phyloP scores from a whole-genome alignment of 2,797 vertebrate genomes.

The Halcyon badia region DNA sequence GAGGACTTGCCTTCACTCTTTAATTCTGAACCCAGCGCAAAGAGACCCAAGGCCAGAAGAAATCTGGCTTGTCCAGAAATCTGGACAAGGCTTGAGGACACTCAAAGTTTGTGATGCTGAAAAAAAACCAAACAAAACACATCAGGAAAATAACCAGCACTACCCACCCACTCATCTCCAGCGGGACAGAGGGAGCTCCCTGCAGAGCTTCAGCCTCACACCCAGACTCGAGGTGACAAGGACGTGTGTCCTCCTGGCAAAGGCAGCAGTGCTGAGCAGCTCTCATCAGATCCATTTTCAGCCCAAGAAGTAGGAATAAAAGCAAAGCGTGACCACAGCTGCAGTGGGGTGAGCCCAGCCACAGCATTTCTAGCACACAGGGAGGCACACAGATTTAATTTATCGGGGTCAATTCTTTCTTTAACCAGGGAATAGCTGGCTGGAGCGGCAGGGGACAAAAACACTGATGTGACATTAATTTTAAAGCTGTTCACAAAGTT shows the following conservation, averaged over 20 bases:
- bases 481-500: neutral
- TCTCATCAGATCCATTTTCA: neutral
- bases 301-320: rapidly evolving
- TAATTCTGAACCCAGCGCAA: neutral
- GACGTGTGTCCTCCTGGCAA: rapidly evolving
- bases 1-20: neutral
- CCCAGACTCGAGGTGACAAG: rapidly evolving
- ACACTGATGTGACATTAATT: rapidly evolving
- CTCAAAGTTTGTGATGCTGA: neutral
- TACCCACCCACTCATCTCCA: neutral
- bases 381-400: neutral
- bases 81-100: neutral
- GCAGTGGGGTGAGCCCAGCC: rapidly evolving
- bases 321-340: neutral
- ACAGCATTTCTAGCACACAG: rapidly evolving
- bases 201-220: rapidly evolving
- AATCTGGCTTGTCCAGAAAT: neutral
- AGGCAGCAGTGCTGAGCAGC: neutral
- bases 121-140: neutral
- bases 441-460: neutral
- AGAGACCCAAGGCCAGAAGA: neutral
- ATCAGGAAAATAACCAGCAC: rapidly evolving
- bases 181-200: neutral
- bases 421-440: neutral
- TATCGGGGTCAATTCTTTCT: neutral